phyloP scores from a whole-genome alignment of 37 sponge, comb jelly and placozoan genomes.

The Bolinopsis microptera region DNA sequence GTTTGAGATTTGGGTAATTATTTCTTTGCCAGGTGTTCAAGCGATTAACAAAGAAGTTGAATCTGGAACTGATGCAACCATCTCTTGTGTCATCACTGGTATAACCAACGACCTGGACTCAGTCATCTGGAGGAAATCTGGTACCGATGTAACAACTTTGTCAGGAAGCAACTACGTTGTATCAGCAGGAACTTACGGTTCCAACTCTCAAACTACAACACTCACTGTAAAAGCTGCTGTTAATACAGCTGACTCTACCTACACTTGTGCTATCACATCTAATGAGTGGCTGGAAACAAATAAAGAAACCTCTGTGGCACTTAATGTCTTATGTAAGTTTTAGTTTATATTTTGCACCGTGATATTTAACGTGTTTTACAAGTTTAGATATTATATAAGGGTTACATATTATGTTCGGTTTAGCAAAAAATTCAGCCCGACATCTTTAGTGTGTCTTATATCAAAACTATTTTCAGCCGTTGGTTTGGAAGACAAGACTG shows the following conservation, averaged over 20 bases:
- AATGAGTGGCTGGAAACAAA: neutral
- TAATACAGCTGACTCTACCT: neutral
- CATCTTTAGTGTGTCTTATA: too few relatives aligned
- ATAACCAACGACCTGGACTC: neutral
- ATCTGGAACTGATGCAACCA: neutral
- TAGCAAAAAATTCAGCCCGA: too few relatives aligned
- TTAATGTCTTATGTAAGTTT: conserved; percentile 27
- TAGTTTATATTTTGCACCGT: too few relatives aligned
- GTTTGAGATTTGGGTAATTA: too few relatives aligned
- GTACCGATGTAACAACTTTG: neutral
- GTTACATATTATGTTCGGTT: too few relatives aligned
- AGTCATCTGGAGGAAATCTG: neutral
- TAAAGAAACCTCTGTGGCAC: neutral
- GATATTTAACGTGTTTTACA: too few relatives aligned
- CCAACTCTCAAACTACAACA: neutral
- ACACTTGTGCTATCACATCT: neutral
- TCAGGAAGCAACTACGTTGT: neutral
- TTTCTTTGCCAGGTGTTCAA: neutral
- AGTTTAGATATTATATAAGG: too few relatives aligned
- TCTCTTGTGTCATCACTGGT: conserved; percentile 1
- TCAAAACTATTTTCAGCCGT: neutral
- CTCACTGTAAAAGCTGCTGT: neutral
- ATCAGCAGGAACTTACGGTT: neutral
- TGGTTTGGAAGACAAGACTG: neutral
- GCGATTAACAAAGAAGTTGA: neutral